phyloP scores from a whole-genome alignment of 2,888 invertebrate species.

The Ceramica pisi region DNA sequence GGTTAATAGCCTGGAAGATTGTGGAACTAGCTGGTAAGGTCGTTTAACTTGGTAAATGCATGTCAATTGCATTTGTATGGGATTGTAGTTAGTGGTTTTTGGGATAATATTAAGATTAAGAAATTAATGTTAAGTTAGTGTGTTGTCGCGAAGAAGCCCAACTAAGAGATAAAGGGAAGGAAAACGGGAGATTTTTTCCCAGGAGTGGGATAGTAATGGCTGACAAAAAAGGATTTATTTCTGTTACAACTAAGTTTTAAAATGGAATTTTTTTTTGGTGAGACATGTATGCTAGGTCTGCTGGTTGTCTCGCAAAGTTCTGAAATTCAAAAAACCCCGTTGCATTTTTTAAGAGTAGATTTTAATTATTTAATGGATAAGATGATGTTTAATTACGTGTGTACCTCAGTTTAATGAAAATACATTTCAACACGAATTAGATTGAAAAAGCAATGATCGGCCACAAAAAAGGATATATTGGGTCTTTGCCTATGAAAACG shows the following conservation, averaged over 20 bases:
- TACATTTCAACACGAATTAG: not conserved
- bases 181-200: too few species aligned
- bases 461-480: not conserved
- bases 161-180: too few species aligned
- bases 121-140: too few species aligned
- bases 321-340: not conserved
- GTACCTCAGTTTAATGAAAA: too few species aligned
- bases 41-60: constrained; percentile 24
- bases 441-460: not conserved
- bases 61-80: constrained; percentile 16
- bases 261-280: not conserved
- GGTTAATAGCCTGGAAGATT: constrained; percentile 51
- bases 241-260: not conserved
- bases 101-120: not conserved
- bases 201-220: too few species aligned
- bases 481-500: too few species aligned
- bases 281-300: not conserved
- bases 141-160: too few species aligned
- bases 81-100: constrained; percentile 5
- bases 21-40: constrained; percentile 12
- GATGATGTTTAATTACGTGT: too few species aligned
- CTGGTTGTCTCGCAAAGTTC: not conserved
- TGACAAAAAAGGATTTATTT: too few species aligned
- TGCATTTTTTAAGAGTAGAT: not conserved
- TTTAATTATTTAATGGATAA: not conserved